phyloP scores from a whole-genome alignment of 2,888 invertebrate species.

The Spodoptera littoralis region DNA sequence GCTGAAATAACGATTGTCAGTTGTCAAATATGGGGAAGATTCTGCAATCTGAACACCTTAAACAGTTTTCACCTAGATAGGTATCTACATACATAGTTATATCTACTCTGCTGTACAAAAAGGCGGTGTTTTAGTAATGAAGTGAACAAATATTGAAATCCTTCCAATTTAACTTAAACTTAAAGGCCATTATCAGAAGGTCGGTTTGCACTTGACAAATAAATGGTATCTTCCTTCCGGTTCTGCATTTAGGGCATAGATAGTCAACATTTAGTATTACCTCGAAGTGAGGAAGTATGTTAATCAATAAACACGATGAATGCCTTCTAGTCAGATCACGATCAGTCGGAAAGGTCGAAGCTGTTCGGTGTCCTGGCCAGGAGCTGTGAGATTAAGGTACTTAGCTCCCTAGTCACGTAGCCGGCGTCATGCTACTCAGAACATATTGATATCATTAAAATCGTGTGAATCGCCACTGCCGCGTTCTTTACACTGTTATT shows the following conservation, averaged over 20 bases:
- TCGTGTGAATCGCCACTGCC: conserved; percentile 51
- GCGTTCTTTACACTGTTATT: conserved; percentile 42
- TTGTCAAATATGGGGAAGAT: no score
- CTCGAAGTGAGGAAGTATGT: conserved; percentile 40
- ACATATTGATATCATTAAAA: conserved; percentile 53
- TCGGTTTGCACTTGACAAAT: conserved; percentile 24
- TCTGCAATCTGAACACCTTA: no score
- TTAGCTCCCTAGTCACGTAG: conserved; percentile 52
- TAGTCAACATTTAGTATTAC: conserved; percentile 24
- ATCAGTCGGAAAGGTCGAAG: conserved; percentile 45
- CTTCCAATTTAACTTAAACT: background rate
- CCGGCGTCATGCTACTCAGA: conserved; percentile 37
- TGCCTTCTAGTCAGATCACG: conserved; percentile 55
- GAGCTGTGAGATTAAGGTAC: conserved; percentile 44
- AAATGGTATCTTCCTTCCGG: conserved; percentile 47
- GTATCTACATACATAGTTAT: no score
- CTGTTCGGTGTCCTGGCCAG: conserved; percentile 20
- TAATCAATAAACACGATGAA: conserved; percentile 37
- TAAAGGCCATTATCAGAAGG: conserved; percentile 22
- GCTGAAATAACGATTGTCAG: no score
- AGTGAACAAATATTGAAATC: background rate
- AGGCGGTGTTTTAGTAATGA: no score
- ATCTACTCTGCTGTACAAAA: no score
- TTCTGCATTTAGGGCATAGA: background rate
- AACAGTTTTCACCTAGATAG: no score